Evolutionary conservation across 2,888 invertebrate species (phyloP), one percentile per base, ranked within the genome.

Genomic region (Polyommatus iphigenia): DNA sequence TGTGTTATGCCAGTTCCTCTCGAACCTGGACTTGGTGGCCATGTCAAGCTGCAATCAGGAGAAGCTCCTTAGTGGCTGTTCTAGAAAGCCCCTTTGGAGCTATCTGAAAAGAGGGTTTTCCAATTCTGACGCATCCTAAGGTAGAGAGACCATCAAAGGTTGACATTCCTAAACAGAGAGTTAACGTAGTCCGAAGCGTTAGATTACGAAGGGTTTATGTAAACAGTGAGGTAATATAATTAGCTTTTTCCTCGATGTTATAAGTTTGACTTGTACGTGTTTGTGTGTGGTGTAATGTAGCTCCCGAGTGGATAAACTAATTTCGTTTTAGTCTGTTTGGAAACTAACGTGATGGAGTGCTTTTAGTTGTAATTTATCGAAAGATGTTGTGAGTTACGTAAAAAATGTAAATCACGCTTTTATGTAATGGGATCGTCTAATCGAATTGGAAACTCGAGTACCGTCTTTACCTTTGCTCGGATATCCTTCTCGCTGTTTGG

Each of bases 401-500:
- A 20, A 59, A 5, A 20, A 59, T 59, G 20, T 59, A 20, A 59
- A 20, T 59, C 2, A 3, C 46, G 10, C 46, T 46, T n/a, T 59
- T 20, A 59, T 59, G 20, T 54, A 54, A 62, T 62, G 20, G 62
- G 62, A 13, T 13, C 8, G 62, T 20, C 24, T 24, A 73, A 41
- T 84, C 85, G 87, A 91, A 91, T 91, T 92, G 91, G 91, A 91
- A 91, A 89, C 92, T 83, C 86, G 83, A 81, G 81, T 80, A 81
- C 84, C 81, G 78, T 82, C 80, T 81, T 78, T 80, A 96, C 95
- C 95, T 96, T 96, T 85, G 95, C 95, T 88, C 95, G 94, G 84
- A 96, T 96, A 88, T 95, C 95, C 87, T 96, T 96, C 84, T 96
- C 96, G 82, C 87, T 93, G 89, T 96, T 96, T 62, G 96, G 95